Evolutionary conservation across 64 coral and sea anemone genomes (phyloP), one percentile per base, ranked within the genome.

Genomic region (Actinia equina): DNA sequence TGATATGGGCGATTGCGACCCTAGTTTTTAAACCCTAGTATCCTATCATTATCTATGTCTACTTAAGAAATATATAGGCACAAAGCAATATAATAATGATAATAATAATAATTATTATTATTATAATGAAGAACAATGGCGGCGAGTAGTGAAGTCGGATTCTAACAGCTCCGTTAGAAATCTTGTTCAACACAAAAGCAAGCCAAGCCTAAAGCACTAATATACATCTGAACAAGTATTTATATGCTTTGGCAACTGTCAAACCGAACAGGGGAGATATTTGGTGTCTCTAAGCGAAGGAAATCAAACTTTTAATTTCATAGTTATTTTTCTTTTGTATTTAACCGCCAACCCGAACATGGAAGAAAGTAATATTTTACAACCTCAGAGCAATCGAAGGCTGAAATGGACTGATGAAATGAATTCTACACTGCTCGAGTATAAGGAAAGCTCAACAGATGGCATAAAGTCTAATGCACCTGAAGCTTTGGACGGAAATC

Each of bases 401-500:
- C 20, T 70, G n/a, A 70, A 70, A 70, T 70, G n/a, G 64, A 70
- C 64, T 7, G n/a, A 70, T n/a, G 64, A 70, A 70, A 70, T 25
- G 64, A 26, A 70, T 70, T 3, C n/a, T 7, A 20, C 22, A 70
- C 20, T 26, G 7, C n/a, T 70, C 23, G 64, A 70, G 23, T 70
- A 22, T 70, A 70, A 70, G 23, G 5, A 0, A 19, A 70, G 3
- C n/a, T 19, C 64, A 6, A 8, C n/a, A 26, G 20, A 70, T 19
- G 23, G n/a, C 20, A 22, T 70, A 1, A 70, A 26, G 2, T 0
- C n/a, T 70, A 70, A 70, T 23, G 64, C n/a, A 8, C 64, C 64
- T 70, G 64, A 20, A 70, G n/a, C 64, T 70, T 23, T 70, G 64
- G 64, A 22, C n/a, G 79, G 79, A 82, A 46, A 82, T 82, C 52